Percentiles rank a stretch among this genome's conserved stretches.
These are phyloP conservation scores for Eueides isabella DNA, from an alignment of 1,140 invertebrate species.

Conservation along the genomic window DNA sequence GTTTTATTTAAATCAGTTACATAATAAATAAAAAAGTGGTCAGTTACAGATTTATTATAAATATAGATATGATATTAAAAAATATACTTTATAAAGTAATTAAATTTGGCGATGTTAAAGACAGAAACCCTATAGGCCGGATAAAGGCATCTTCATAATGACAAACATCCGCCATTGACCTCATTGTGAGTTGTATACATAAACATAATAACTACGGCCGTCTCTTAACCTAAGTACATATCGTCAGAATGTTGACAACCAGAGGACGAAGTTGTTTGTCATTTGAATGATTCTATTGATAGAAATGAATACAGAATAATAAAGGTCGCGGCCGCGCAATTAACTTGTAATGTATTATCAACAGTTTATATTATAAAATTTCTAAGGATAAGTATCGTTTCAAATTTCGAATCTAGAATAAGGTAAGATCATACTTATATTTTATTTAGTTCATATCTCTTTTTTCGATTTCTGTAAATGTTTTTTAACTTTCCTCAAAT, in stretches of 20 bases:
- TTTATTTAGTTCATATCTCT: too few species aligned
- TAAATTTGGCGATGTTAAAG: neutral
- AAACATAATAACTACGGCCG: conserved; percentile 57
- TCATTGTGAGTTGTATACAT: conserved; percentile 62
- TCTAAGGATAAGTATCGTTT: neutral
- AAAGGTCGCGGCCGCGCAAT: neutral
- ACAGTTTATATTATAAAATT: neutral
- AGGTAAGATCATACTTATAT: too few species aligned
- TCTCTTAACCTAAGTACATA: conserved; percentile 40
- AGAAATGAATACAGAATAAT: conserved; percentile 25
- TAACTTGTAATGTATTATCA: neutral
- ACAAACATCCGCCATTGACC: conserved; percentile 71
- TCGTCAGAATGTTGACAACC: conserved; percentile 36
- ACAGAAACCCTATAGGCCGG: conserved; percentile 57
- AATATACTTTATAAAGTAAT: neutral
- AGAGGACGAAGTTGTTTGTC: conserved; percentile 35
- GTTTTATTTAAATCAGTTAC: too few species aligned
- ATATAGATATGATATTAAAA: too few species aligned
- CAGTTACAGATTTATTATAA: too few species aligned
- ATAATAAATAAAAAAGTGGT: too few species aligned
- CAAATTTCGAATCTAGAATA: too few species aligned
- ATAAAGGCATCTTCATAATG: conserved; percentile 53
- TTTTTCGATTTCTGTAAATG: too few species aligned
- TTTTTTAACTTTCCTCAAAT: too few species aligned
- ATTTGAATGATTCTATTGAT: conserved; percentile 26